phyloP scores from a whole-genome alignment of 2,888 invertebrate species.

The Apoderus coryli region DNA sequence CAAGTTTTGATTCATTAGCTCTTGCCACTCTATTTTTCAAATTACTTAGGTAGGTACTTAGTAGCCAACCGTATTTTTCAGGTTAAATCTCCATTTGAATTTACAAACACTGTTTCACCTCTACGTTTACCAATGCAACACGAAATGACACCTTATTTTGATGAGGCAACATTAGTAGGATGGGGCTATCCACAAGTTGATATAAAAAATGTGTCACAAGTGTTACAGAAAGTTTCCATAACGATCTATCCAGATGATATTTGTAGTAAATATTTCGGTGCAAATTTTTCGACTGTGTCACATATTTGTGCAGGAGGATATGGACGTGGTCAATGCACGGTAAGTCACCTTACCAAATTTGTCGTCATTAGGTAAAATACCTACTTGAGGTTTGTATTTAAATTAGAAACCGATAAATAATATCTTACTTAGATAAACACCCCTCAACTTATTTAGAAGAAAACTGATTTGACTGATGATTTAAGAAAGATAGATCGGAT shows the following conservation, averaged over 20 bases:
- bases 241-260: slow-evolving; percentile 28
- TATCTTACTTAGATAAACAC: too few species aligned
- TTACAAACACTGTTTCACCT: slow-evolving; percentile 14
- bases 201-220: slow-evolving; percentile 20
- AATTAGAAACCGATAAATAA: too few species aligned
- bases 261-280: slow-evolving; percentile 23
- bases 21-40: too few species aligned
- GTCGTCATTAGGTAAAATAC: too few species aligned
- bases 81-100: slow-evolving; percentile 17
- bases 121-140: slow-evolving; percentile 16
- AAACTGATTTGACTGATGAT: too few species aligned
- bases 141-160: slow-evolving; percentile 13
- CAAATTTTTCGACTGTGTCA: slow-evolving; percentile 8
- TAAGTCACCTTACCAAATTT: slow-evolving; percentile 13
- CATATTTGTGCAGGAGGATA: slow-evolving; percentile 35
- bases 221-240: slow-evolving; percentile 30
- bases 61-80: slow-evolving; percentile 9
- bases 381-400: too few species aligned
- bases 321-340: slow-evolving; percentile 34
- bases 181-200: slow-evolving; percentile 13
- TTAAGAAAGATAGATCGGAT: too few species aligned
- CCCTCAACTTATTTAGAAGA: too few species aligned
- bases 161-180: slow-evolving; percentile 14
- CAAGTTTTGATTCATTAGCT: too few species aligned
- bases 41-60: slow-evolving; percentile 11